Base-by-base conservation (phyloP, 1,140 invertebrate genomes). In the Bombus terrestris region DNA sequence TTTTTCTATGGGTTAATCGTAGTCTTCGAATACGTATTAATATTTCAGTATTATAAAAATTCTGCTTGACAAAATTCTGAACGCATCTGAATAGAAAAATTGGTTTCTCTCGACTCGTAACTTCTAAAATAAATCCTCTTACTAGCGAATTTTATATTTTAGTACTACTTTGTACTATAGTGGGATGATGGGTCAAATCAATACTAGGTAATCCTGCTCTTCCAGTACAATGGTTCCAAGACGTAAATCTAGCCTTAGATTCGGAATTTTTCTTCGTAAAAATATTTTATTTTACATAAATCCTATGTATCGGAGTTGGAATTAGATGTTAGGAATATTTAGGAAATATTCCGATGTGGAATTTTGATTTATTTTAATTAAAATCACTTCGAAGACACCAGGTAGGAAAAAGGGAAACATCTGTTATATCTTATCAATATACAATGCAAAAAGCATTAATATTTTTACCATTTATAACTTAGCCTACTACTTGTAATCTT, bases 81-180 rank as follows among this genome's bases (percentile, higher is more conserved):
- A 13, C 62, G n/a, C 12, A 37, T 37, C 10, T 62, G 59, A 12
- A 62, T 25, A 12, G 10, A 62, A 62, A 62, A 62, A n/a, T 12
- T 62, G 59, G 12, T 62, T n/a, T n/a, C 12, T 12, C 22, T 2
- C n/a, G 22, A 66, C 15, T 15, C 64, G 64, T 18, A 66, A 35
- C 32, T 66, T 66, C n/a, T 66, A 66, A 66, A 66, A 66, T 32
- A 69, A 69, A 69, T 69, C 32, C 68, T 22, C 68, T 37, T 37
- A 35, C 68, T 25, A 37, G 18, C 35, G 22, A 69, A 37, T 35
- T 69, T 37, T 37, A 69, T 69, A 37, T 69, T 69, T 69, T 69
- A 69, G 35, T 69, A 35, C 22, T 69, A 37, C 32, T 69, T 69
- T 37, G 32, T 69, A 10, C 37, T 28, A n/a, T 37, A 71, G 22